Evolutionary conservation across 2,797 vertebrate genomes (phyloP).

Genomic region (Hafferia zeledoni): DNA sequence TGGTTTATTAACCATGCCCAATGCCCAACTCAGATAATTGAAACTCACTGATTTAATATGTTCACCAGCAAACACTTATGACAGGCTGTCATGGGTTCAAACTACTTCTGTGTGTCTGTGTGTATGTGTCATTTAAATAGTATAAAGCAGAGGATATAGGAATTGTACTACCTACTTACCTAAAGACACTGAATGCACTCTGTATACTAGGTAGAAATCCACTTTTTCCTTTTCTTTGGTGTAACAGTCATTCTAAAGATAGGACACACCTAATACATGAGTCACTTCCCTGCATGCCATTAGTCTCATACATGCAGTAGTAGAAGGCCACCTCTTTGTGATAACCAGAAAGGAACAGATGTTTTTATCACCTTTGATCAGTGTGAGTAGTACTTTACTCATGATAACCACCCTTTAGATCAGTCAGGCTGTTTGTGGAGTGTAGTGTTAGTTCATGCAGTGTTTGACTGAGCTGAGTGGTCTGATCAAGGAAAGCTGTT

Average conservation of each 20-base stretch:
- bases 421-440: neutral
- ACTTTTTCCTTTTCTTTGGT: neutral
- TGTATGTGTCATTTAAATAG: neutral
- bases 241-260: neutral
- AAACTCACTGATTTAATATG: neutral
- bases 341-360: neutral
- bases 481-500: neutral
- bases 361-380: neutral
- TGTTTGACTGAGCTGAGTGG: neutral
- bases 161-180: neutral
- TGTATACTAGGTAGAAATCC: neutral
- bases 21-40: neutral
- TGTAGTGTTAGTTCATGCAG: neutral
- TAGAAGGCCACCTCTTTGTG: neutral
- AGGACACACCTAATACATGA: neutral
- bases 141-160: neutral
- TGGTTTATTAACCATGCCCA: neutral
- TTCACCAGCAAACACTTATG: neutral
- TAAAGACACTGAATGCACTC: neutral
- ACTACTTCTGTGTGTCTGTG: neutral
- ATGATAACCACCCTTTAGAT: neutral
- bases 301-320: neutral
- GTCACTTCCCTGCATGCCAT: neutral
- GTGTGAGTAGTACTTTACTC: conserved; percentile 25
- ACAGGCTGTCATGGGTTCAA: neutral